phyloP scores from a whole-genome alignment of 2,113 vertebrate genomes.

The Aphyosemion australe region DNA sequence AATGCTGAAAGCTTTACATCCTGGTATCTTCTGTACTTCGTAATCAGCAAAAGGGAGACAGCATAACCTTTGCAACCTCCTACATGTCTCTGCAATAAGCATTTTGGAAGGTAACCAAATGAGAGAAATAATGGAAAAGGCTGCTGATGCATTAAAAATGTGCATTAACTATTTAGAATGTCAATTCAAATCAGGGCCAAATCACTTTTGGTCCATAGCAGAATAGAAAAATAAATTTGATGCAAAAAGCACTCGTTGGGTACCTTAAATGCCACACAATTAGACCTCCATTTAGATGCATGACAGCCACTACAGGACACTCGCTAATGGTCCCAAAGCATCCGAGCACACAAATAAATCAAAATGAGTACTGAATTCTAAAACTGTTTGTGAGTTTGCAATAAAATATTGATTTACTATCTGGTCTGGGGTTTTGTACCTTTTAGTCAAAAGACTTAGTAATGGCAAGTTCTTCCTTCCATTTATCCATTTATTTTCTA shows the following conservation, averaged over 20 bases:
- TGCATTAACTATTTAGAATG: constrained; percentile 58
- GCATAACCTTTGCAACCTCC: constrained; percentile 28
- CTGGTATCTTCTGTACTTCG: not conserved
- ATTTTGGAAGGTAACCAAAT: constrained; percentile 53
- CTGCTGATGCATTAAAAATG: constrained; percentile 59
- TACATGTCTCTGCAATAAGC: constrained; percentile 24
- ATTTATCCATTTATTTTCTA: no score
- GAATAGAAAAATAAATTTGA: constrained; percentile 38
- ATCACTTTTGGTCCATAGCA: constrained; percentile 34
- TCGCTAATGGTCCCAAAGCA: not conserved
- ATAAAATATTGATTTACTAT: no score
- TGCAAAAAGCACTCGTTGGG: constrained; percentile 4
- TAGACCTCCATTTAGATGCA: not conserved
- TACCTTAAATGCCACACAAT: constrained; percentile 10
- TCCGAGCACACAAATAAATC: not conserved
- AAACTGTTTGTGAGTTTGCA: no score
- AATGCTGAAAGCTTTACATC: constrained; percentile 33
- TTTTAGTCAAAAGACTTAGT: not conserved
- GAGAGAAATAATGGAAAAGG: constrained; percentile 51
- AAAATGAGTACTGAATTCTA: not conserved
- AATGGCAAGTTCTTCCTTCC: not conserved
- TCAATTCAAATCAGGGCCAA: constrained; percentile 31
- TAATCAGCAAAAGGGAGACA: constrained; percentile 28
- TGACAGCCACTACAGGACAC: not conserved
- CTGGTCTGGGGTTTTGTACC: no score